Evolutionary conservation across 2,113 vertebrate species (phyloP).

Genomic region (Blennius ocellaris): DNA sequence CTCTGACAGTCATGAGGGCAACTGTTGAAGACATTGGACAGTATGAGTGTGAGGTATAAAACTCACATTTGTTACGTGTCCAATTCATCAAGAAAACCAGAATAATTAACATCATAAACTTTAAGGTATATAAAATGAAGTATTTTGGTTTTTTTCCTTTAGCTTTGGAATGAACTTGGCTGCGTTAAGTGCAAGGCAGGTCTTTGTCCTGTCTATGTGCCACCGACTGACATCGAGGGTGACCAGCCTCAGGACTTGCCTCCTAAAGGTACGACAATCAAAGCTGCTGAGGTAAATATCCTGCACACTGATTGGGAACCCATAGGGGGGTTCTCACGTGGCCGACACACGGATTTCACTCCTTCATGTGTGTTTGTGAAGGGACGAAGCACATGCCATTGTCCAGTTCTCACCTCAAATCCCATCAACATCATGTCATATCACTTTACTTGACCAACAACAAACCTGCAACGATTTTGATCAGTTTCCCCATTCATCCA

Average conservation of each 20-base stretch:
- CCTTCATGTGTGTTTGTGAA: slow-evolving; percentile 13
- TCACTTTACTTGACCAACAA: slow-evolving; percentile 30
- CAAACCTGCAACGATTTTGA: slow-evolving; percentile 5
- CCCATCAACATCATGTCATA: slow-evolving; percentile 43
- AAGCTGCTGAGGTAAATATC: slow-evolving; percentile 43
- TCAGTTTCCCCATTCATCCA: slow-evolving; percentile 40
- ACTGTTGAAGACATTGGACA: slow-evolving; percentile 88
- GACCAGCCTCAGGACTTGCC: slow-evolving; percentile 84
- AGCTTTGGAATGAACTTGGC: slow-evolving; percentile 93
- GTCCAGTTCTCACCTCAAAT: slow-evolving; percentile 35
- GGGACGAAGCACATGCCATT: slow-evolving; percentile 78
- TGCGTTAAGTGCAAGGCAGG: slow-evolving; percentile 87
- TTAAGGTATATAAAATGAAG: background rate
- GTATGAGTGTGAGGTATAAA: slow-evolving; percentile 93
- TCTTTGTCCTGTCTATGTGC: slow-evolving; percentile 84
- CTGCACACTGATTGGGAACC: slow-evolving; percentile 19
- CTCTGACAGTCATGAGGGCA: slow-evolving; percentile 86
- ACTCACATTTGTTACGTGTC: background rate
- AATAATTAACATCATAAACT: background rate
- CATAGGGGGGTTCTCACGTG: slow-evolving; percentile 6
- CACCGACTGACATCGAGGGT: slow-evolving; percentile 74
- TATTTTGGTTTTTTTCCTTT: slow-evolving; percentile 13
- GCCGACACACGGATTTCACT: background rate
- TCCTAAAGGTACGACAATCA: slow-evolving; percentile 89
- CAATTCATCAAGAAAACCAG: background rate